These are phyloP conservation scores for Steinernema hermaphroditum DNA, from an alignment of 2,888 invertebrate genomes.

Conservation along the genomic window DNA sequence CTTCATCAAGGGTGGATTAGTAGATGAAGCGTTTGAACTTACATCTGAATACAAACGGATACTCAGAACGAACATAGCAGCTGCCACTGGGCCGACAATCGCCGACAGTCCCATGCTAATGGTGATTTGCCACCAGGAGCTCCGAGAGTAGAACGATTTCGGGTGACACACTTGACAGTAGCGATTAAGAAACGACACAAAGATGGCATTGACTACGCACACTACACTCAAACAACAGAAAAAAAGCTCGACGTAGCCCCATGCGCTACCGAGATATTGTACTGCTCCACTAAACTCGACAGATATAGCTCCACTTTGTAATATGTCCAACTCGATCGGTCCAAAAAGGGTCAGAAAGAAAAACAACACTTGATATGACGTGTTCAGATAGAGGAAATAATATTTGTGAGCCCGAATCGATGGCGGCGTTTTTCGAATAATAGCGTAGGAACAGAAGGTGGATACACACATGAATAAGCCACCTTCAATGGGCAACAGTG, in stretches of 20 bases:
- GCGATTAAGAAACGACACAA: neutral
- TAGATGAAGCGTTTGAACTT: neutral
- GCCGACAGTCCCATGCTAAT: no score
- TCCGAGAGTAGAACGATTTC: neutral
- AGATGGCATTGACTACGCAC: neutral
- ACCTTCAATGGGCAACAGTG: no score
- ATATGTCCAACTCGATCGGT: neutral
- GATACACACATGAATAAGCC: neutral
- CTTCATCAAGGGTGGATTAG: neutral
- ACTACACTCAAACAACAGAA: neutral
- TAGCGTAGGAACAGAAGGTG: neutral
- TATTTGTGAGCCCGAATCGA: neutral
- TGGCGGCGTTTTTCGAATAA: neutral
- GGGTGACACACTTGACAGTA: constrained; percentile 2
- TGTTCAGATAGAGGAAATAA: neutral
- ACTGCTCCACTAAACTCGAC: neutral
- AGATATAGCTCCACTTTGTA: neutral
- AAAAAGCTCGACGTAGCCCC: neutral
- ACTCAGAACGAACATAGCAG: no score
- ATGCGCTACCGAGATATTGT: neutral
- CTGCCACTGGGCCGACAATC: no score
- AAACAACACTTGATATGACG: neutral
- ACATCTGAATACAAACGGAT: no score
- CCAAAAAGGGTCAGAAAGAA: neutral
- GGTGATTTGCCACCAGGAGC: neutral